Evolutionary conservation across 2,888 invertebrate genomes (phyloP).

Genomic region (Hemaris fuciformis): DNA sequence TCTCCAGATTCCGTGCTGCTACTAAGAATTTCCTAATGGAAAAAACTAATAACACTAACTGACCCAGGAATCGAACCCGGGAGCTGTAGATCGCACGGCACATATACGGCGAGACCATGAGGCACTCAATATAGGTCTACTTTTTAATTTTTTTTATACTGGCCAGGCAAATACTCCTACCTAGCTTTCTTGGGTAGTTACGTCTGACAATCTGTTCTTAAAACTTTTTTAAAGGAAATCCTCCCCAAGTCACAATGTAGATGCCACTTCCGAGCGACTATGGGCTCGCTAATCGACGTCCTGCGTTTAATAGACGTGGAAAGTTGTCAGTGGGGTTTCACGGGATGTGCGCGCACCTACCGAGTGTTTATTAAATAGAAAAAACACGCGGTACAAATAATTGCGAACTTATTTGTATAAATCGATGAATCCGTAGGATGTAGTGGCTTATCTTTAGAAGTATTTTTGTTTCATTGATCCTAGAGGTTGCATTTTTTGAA

Average conservation of each 20-base stretch:
- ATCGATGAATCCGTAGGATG: not conserved
- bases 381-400: not conserved
- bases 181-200: too few relatives aligned
- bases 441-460: not conserved
- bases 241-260: not conserved
- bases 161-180: too few relatives aligned
- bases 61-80: too few relatives aligned
- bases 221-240: not conserved
- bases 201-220: too few relatives aligned
- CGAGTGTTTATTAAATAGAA: not conserved
- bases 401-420: not conserved
- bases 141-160: too few relatives aligned
- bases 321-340: constrained; percentile 15
- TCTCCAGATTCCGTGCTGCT: too few relatives aligned
- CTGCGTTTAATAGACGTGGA: constrained; percentile 11
- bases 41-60: too few relatives aligned
- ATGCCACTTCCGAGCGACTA: not conserved
- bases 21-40: too few relatives aligned
- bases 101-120: too few relatives aligned
- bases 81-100: too few relatives aligned
- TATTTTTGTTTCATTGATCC: not conserved
- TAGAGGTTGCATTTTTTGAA: not conserved
- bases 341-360: constrained; percentile 11
- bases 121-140: too few relatives aligned
- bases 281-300: not conserved